Base-by-base conservation (phyloP, 2,797 vertebrate genomes). In the Spinibarbus caldwelli region DNA sequence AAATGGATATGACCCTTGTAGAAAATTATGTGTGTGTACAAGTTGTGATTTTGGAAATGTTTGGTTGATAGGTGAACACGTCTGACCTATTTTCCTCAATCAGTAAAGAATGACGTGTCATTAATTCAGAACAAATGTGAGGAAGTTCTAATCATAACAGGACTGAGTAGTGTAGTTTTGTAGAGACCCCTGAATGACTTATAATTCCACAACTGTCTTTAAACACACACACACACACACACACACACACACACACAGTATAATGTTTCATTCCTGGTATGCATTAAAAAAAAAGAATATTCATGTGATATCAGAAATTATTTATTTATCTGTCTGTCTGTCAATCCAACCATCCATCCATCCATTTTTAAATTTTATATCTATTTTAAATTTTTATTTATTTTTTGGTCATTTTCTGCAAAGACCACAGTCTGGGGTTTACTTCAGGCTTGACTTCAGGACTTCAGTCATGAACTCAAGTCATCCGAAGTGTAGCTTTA, bases 111-210 rank as follows among this genome's bases (percentile, higher is more conserved):
- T 47, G 62, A 34, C 15, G 52, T 10, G 34, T 23, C 66, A 75
- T 78, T 78, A 52, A 70, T 49, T 66, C 43, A 66, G 29, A 78
- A 80, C 45, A 85, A 83, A 86, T 26, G n/a, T 52, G 21, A 88
- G 91, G 91, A 94, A 92, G 87, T 68, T 23, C 78, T 87, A 88
- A 91, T 91, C 91, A 93, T 89, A 93, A 92, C 88, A 92, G 14
- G 12, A 17, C 54, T 70, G 47, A 76, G 47, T 43, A 12, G 17
- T 70, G 79, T 43, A 5, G 15, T 84, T 57, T 80, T 78, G 73
- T 62, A 72, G 5, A 9, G n/a, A n/a, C 68, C 15, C 14, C n/a
- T 67, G 36, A 17, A 71, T 54, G 67, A 29, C n/a, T 49, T 67
- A 31, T 71, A 5, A 70, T 43, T 57, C 9, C 10, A 10, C 23